phyloP scores from a whole-genome alignment of 2,113 vertebrate genomes.

The Silurus glanis region DNA sequence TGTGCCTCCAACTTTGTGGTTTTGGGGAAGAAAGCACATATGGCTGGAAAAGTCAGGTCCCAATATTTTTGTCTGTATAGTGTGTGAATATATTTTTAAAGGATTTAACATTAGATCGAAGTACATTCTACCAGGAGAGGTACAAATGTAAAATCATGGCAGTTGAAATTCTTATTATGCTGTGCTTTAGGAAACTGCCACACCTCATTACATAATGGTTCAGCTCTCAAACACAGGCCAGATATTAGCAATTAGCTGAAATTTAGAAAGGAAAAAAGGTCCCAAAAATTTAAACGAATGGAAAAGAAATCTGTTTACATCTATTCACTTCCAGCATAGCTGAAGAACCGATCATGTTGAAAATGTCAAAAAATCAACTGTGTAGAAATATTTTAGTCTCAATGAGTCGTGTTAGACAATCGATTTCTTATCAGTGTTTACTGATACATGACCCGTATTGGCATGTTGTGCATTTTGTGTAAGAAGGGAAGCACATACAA shows the following conservation, averaged over 20 bases:
- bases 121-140: not conserved
- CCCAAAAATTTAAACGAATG: not conserved
- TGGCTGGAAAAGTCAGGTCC: too few relatives aligned
- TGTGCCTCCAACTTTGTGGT: too few relatives aligned
- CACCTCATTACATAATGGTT: not conserved
- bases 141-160: not conserved
- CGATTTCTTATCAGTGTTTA: not conserved
- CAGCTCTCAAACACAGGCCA: not conserved
- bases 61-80: too few relatives aligned
- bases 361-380: not conserved
- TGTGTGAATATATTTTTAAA: not conserved
- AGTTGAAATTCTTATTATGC: not conserved
- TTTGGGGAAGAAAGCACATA: too few relatives aligned
- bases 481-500: too few relatives aligned
- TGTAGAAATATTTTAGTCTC: not conserved
- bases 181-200: not conserved
- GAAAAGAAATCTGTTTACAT: not conserved
- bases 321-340: not conserved
- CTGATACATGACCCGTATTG: not conserved
- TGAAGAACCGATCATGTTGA: not conserved
- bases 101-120: not conserved
- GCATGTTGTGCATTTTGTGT: not conserved
- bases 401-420: not conserved
- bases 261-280: not conserved
- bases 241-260: not conserved